Percentiles rank a stretch among this genome's conserved stretches.
These are phyloP conservation scores for Drosophila ogumai DNA, from an alignment of 1,140 invertebrate genomes.

Conservation along the genomic window DNA sequence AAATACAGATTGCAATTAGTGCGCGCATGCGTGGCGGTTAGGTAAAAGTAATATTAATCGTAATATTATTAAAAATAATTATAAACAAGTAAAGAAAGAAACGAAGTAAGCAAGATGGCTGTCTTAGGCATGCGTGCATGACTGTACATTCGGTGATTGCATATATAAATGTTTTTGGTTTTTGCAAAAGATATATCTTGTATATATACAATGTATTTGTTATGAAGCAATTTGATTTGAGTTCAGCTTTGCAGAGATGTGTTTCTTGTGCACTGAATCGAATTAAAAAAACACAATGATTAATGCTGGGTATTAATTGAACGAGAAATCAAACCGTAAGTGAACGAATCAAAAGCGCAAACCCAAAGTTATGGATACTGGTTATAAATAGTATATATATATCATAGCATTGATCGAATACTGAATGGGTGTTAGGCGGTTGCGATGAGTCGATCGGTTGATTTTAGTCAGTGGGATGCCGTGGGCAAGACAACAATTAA, in stretches of 20 bases:
- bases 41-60: neutral
- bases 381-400: slow-evolving; percentile 20
- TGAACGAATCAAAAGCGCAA: slow-evolving; percentile 51
- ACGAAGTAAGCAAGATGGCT: slow-evolving; percentile 39
- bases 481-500: slow-evolving; percentile 79
- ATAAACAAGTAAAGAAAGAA: slow-evolving; percentile 1
- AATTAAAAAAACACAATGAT: slow-evolving; percentile 23
- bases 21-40: slow-evolving; percentile 40
- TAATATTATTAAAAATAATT: neutral
- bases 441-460: slow-evolving; percentile 52
- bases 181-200: slow-evolving; percentile 6
- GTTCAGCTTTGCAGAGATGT: slow-evolving; percentile 8
- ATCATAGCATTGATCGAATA: slow-evolving; percentile 28
- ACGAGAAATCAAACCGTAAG: slow-evolving; percentile 32
- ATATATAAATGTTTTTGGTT: slow-evolving; percentile 6
- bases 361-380: slow-evolving; percentile 51
- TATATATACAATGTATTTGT: slow-evolving; percentile 13
- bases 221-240: slow-evolving; percentile 11
- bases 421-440: slow-evolving; percentile 42
- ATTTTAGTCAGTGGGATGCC: slow-evolving; percentile 29
- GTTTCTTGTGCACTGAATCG: slow-evolving; percentile 29
- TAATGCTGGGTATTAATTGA: slow-evolving; percentile 36
- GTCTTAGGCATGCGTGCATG: slow-evolving; percentile 55
- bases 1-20: slow-evolving; percentile 32
- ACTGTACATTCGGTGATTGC: slow-evolving; percentile 47